Base-by-base conservation (phyloP, 2,113 vertebrate species). In the Poicephalus meyeri region DNA sequence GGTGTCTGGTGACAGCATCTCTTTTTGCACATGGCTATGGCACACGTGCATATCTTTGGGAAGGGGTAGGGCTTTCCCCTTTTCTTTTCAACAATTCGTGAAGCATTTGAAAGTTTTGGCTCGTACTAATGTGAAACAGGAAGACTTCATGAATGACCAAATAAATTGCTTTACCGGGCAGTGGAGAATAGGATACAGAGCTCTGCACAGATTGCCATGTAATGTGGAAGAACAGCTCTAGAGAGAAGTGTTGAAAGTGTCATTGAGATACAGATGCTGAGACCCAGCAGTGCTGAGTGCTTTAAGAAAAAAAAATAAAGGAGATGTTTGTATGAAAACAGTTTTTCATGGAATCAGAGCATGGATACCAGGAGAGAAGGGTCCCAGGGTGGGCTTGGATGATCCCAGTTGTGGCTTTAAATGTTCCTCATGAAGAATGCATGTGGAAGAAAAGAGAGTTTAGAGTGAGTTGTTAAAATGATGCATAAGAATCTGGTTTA, bases 71-170 rank as follows among this genome's bases (percentile, higher is more conserved):
- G 4, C 4, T 79, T 78, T 70, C 15, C 4, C 15, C 5, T 16
- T 52, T 89, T 60, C 68, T 78, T 20, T 35, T 24, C 35, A n/a
- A 4, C 66, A 0, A 0, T 85, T 82, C 2, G 1, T 20, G 11
- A 72, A 77, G 15, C 28, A 53, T 73, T 77, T 80, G 44, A 31
- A 82, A 28, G 17, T 58, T 66, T 39, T 21, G 31, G 7, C 24
- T 87, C 2, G 0, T 79, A 13, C 31, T 33, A 60, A 19, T 2
- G 3, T 47, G 70, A 76, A 82, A 64, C 9, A 8, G 28, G 29
- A 64, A 16, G 33, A 61, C 18, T 44, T 44, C 1, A 3, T 14
- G 21, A 77, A 69, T 72, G 2, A 49, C 52, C 66, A 46, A 88
- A 65, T 31, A 72, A 77, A 55, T 72, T 44, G 18, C 25, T 61